These are phyloP conservation scores for Petrocephalus microphthalmus DNA, from an alignment of 2,113 vertebrate genomes.

Conservation along the genomic window DNA sequence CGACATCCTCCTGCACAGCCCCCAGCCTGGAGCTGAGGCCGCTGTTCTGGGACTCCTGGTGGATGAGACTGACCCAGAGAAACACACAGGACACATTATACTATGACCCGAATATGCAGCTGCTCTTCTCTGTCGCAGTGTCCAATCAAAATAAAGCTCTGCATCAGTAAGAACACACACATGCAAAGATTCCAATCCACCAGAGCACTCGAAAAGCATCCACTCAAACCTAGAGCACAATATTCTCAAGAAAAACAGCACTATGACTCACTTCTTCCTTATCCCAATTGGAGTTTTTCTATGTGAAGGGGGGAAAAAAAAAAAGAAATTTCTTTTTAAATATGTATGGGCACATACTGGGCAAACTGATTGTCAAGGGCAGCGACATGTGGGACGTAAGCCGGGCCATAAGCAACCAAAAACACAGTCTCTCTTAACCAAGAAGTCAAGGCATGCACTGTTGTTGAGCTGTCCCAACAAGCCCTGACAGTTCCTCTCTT, in stretches of 20 bases:
- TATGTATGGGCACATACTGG: slow-evolving; percentile 27
- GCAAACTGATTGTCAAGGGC: slow-evolving; percentile 29
- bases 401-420: slow-evolving; percentile 4
- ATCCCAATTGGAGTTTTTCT: slow-evolving; percentile 73
- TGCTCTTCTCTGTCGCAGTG: background rate
- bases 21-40: slow-evolving; percentile 72
- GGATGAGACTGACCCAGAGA: slow-evolving; percentile 70
- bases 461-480: slow-evolving; percentile 9
- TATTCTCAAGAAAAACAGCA: slow-evolving; percentile 34
- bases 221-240: slow-evolving; percentile 8
- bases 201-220: slow-evolving; percentile 9
- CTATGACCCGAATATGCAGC: background rate
- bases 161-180: slow-evolving; percentile 9
- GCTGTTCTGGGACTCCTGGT: slow-evolving; percentile 77
- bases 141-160: background rate
- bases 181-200: slow-evolving; percentile 15
- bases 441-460: slow-evolving; percentile 24
- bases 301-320: slow-evolving; percentile 53
- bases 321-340: slow-evolving; percentile 48
- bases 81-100: background rate
- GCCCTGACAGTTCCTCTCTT: background rate
- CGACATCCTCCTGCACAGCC: slow-evolving; percentile 82
- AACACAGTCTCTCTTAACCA: background rate
- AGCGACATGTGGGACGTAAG: background rate
- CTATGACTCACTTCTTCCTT: slow-evolving; percentile 68